phyloP scores from a whole-genome alignment of 2,888 invertebrate genomes.

The Ophion obscuratus region DNA sequence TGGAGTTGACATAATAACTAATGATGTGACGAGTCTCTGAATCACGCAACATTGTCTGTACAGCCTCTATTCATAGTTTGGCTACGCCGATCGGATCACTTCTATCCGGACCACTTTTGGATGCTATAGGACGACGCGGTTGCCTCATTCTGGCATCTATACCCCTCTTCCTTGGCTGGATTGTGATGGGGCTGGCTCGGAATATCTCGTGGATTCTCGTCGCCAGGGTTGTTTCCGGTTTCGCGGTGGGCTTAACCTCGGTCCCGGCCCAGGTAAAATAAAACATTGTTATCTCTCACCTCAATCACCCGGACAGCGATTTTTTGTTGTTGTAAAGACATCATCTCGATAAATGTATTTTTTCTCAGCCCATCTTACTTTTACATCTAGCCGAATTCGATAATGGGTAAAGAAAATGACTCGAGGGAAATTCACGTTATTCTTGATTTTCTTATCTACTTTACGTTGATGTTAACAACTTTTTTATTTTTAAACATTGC shows the following conservation, averaged over 20 bases:
- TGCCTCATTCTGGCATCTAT: constrained; percentile 88
- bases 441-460: too few relatives aligned
- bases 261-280: constrained; percentile 89
- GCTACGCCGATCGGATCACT: constrained; percentile 91
- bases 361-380: too few relatives aligned
- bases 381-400: too few relatives aligned
- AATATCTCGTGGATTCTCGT: constrained; percentile 86
- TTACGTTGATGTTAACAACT: too few relatives aligned
- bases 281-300: neutral
- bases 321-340: too few relatives aligned
- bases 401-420: too few relatives aligned
- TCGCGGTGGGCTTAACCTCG: constrained; percentile 90
- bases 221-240: constrained; percentile 89
- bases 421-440: too few relatives aligned
- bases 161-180: constrained; percentile 90
- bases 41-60: constrained; percentile 17
- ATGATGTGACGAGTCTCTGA: neutral
- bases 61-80: constrained; percentile 92
- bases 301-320: neutral
- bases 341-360: too few relatives aligned
- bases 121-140: constrained; percentile 88
- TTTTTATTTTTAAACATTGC: too few relatives aligned
- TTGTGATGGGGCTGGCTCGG: constrained; percentile 85
- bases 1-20: neutral
- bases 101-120: constrained; percentile 89